Conservation (phyloP, 2,888 invertebrate genomes). For the Agrenia bidenticulata region DNA sequence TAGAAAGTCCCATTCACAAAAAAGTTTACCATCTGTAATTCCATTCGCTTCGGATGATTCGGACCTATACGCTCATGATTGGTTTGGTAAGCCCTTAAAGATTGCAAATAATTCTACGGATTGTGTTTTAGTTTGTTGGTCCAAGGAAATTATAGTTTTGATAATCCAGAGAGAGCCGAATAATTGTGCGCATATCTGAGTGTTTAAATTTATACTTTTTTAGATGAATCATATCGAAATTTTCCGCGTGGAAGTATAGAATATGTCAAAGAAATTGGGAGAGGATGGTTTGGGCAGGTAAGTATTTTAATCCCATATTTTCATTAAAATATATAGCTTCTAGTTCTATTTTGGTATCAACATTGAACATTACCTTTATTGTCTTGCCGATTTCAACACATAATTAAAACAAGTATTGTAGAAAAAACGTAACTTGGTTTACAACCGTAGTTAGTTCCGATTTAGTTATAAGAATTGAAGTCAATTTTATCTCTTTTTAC, state of each 20-base stretch:
- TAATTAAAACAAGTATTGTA: no score
- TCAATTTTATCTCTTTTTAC: no score
- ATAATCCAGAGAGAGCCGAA: no score
- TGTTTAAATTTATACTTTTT: conserved; percentile 48
- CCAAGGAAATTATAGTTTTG: no score
- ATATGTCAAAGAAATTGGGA: conserved; percentile 77
- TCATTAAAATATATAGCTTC: neutral
- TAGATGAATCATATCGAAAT: conserved; percentile 62
- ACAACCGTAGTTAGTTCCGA: no score
- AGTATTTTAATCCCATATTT: no score
- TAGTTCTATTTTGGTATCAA: no score
- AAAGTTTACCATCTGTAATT: conserved; percentile 30
- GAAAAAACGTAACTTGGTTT: no score
- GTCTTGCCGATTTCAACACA: no score
- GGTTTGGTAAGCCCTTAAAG: conserved; percentile 47
- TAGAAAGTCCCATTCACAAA: neutral
- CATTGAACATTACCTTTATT: no score
- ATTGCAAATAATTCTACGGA: neutral
- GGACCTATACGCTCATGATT: conserved; percentile 49
- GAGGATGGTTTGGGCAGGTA: conserved; percentile 80
- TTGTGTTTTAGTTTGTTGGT: neutral
- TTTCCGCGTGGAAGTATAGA: conserved; percentile 75
- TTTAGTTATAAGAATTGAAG: no score
- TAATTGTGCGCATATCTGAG: conserved; percentile 2
- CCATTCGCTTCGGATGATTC: conserved; percentile 45